Evolutionary conservation across 2,888 invertebrate genomes (phyloP), one percentile per base, ranked within the genome.

Genomic region (Antheraea assamensis): DNA sequence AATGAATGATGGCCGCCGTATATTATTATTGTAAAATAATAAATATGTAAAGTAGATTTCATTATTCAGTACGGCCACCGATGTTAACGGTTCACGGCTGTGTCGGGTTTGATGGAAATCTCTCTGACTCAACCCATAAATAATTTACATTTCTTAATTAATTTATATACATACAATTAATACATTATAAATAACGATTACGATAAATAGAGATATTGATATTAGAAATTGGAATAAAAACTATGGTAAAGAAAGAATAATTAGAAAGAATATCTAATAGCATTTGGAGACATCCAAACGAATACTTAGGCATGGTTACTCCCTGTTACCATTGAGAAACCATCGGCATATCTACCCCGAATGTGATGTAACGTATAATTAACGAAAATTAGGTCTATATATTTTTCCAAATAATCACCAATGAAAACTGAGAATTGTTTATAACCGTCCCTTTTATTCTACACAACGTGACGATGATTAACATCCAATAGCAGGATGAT

Each of bases 1-100:
- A 80, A 85, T 89, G 90, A 91, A 87, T 86, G 84, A 91, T 89
- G 82, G 81, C 81, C 78, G 75, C 78, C 83, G 80, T 90, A 87
- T 85, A 85, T 90, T 86, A 88, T 86, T 81, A 83, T 77, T 81
- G 78, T 80, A 81, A 87, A 85, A 87, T 87, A 84, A 79, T 82
- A 86, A 82, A 86, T 87, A 88, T 88, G 85, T 83, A 81, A 85
- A 86, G 81, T 82, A 81, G 81, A 72, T 76, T 78, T 75, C 77
- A 76, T 79, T 78, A 78, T 80, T 80, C 78, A 73, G 66, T 47
- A 68, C 52, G 74, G 74, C 75, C 24, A 24, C n/a, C 76, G 75
- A 75, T 79, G 74, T 55, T 70, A 72, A 61, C 75, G 66, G 76
- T 74, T 76, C 75, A 70, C 73, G 71, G 35, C 35, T 68, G 68